Evolutionary conservation across 2,888 invertebrate species (phyloP).

Genomic region (Drosophila infuscata): DNA sequence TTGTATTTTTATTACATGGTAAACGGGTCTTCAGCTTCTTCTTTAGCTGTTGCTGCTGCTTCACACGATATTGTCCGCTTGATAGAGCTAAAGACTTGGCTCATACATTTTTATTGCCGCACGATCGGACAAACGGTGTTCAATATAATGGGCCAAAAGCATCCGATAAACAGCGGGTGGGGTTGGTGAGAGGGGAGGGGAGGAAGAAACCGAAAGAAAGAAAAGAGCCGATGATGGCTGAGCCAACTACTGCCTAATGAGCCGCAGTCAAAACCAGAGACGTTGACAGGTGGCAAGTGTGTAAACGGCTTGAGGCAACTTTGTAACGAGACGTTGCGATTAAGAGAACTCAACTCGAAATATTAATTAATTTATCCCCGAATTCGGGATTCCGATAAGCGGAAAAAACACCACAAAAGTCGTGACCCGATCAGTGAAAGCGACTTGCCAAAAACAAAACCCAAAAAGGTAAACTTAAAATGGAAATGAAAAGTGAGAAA

Average conservation of each 20-base stretch:
- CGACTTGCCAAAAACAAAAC: constrained; percentile 27
- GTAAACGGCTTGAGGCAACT: constrained; percentile 31
- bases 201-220: not conserved
- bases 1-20: constrained; percentile 60
- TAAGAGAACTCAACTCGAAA: constrained; percentile 61
- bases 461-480: constrained; percentile 6
- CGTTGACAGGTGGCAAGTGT: constrained; percentile 51
- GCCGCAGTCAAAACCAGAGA: constrained; percentile 25
- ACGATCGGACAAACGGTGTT: constrained; percentile 79
- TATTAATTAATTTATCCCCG: constrained; percentile 67
- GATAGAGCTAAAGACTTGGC: constrained; percentile 66
- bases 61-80: constrained; percentile 75
- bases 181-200: no score
- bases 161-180: constrained; percentile 18
- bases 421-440: constrained; percentile 69
- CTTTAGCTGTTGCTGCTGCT: constrained; percentile 49
- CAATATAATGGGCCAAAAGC: constrained; percentile 65
- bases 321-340: constrained; percentile 52
- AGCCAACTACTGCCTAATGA: constrained; percentile 54
- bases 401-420: constrained; percentile 25
- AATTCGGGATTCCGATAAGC: constrained; percentile 28
- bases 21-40: constrained; percentile 46
- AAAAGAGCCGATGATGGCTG: constrained; percentile 21
- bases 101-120: constrained; percentile 80
- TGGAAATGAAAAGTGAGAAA: not conserved